Conservation (phyloP, 2,888 invertebrate genomes). For the Erebia palarica region DNA sequence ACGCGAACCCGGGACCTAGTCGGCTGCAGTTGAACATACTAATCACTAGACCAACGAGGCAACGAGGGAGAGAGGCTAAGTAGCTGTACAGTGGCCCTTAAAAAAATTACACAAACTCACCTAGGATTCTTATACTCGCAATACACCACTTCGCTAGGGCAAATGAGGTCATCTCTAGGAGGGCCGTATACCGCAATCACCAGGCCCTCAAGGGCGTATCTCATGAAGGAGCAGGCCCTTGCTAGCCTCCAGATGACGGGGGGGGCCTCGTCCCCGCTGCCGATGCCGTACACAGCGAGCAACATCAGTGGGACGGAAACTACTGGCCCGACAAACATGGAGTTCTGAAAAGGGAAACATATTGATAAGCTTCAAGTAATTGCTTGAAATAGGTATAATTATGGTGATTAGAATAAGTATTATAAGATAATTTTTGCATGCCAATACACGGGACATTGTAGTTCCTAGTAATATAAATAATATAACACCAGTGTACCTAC, state of each 20-base stretch:
- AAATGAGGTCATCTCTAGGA: conserved; percentile 87
- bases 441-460: too few relatives aligned
- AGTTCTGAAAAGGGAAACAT: conserved; percentile 83
- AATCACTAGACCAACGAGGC: too few relatives aligned
- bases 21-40: too few relatives aligned
- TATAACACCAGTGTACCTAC: too few relatives aligned
- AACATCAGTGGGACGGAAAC: conserved; percentile 93
- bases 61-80: too few relatives aligned
- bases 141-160: conserved; percentile 86
- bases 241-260: conserved; percentile 89
- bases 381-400: too few relatives aligned
- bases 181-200: conserved; percentile 91
- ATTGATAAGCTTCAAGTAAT: neutral
- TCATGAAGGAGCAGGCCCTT: conserved; percentile 91
- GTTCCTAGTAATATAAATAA: too few relatives aligned
- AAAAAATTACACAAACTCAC: conserved; percentile 50
- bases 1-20: too few relatives aligned
- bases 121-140: conserved; percentile 89
- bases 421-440: too few relatives aligned
- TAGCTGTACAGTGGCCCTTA: neutral
- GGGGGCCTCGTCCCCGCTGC: conserved; percentile 87
- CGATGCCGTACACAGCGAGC: conserved; percentile 93
- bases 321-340: conserved; percentile 95
- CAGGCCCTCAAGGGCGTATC: conserved; percentile 91
- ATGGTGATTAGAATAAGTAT: too few relatives aligned